Evolutionary conservation across 2,888 invertebrate genomes (phyloP), one percentile per base, ranked within the genome.

Genomic region (Drosophila tripunctata): DNA sequence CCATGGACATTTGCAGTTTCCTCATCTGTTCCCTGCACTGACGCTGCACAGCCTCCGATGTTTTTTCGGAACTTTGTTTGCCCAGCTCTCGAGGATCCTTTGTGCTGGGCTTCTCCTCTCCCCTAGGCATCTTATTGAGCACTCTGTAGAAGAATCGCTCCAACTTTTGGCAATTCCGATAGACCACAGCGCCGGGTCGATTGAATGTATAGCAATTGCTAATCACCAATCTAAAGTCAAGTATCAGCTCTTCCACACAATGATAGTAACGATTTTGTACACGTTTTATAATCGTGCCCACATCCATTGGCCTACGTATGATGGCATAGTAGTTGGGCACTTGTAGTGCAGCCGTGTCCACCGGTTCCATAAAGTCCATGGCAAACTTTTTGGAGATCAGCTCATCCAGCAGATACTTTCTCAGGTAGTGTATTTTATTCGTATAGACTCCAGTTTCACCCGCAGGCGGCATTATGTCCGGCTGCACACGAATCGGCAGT

Each of bases 391-490:
- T 75, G 0, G 56, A 48, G 1, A 24, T 10, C 45, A 75, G 12
- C 19, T 71, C 71, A 31, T 75, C 75, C 19, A 75, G 43, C 41
- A 75, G 22, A 24, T 67, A 64, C 52, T 75, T 75, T 2, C 64
- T 2, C 36, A 75, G 17, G 5, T 64, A 75, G 15, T 75, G 75
- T n/a, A 75, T 60, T 24, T 67, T 71, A 7, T 75, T 75, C 0
- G 75, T 75, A 38, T 75, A 75, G 15, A 8, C 0, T 45, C 74
- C 52, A 7, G 12, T 7, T 0, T 60, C 21, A 4, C 35, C 44
- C 1, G 50, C 14, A 5, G 10, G n/a, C 1, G 71, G 75, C 14
- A 44, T 22, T 27, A 75, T 71, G 5, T 54, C 54, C 6, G 67
- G 74, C 52, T 70, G 75, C 5, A 44, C 44, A 0, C 48, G 55